These are phyloP conservation scores for Danio kyathit DNA, from an alignment of 2,797 vertebrate genomes.

Conservation along the genomic window DNA sequence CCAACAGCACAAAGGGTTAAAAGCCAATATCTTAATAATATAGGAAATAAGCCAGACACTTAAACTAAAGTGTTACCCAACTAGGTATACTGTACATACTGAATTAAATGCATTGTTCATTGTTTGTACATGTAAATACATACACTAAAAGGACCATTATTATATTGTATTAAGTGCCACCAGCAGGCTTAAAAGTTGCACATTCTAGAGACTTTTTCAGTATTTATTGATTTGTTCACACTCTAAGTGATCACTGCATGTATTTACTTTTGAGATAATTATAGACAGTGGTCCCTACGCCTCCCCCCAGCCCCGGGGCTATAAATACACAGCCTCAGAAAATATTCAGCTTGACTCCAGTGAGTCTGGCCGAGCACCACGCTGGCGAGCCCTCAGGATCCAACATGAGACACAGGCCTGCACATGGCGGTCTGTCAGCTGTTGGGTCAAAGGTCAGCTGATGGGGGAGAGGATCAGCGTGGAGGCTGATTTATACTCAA, in stretches of 20 bases:
- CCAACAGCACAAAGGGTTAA: no score
- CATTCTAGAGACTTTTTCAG: conserved; percentile 54
- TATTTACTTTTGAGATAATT: conserved; percentile 84
- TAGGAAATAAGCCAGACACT: no score
- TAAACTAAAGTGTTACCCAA: no score
- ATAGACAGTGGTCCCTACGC: conserved; percentile 81
- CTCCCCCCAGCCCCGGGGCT: conserved; percentile 71
- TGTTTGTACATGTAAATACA: no score
- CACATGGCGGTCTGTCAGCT: conserved; percentile 89
- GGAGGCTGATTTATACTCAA: conserved; percentile 52
- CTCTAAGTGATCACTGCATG: conserved; percentile 76
- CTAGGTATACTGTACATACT: no score
- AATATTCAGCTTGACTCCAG: conserved; percentile 96
- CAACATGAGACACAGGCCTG: conserved; percentile 90
- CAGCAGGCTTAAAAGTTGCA: background rate
- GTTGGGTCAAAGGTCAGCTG: conserved; percentile 60
- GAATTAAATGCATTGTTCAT: no score
- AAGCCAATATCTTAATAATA: no score
- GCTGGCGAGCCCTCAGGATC: conserved; percentile 85
- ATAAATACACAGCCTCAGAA: conserved; percentile 93
- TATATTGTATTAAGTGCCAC: no score
- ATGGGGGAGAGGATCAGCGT: conserved; percentile 47
- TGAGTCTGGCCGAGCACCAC: conserved; percentile 91
- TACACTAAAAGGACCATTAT: no score
- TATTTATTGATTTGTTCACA: conserved; percentile 77